These are phyloP conservation scores for Cylindroiulus punctatus DNA, from an alignment of 2,888 invertebrate species.

Conservation along the genomic window DNA sequence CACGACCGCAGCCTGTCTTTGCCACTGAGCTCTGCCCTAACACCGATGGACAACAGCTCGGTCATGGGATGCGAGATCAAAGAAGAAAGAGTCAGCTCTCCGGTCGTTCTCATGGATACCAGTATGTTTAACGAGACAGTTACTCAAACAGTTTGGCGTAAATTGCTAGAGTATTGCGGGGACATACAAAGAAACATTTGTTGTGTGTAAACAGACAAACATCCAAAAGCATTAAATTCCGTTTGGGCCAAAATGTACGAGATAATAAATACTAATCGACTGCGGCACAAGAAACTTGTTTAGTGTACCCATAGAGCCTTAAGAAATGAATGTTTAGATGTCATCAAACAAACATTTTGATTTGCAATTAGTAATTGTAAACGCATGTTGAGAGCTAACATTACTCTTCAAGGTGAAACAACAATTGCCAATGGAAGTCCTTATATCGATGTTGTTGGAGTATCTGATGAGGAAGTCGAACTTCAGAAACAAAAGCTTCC, in stretches of 20 bases:
- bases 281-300: too few relatives aligned
- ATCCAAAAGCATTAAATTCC: not conserved
- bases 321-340: too few relatives aligned
- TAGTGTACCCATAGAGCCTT: too few relatives aligned
- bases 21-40: slow-evolving; percentile 70
- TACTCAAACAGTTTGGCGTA: too few relatives aligned
- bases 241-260: too few relatives aligned
- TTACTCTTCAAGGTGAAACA: slow-evolving; percentile 53
- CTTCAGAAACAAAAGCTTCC: slow-evolving; percentile 57
- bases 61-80: slow-evolving; percentile 58
- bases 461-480: slow-evolving; percentile 61
- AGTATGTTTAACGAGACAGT: slow-evolving; percentile 49
- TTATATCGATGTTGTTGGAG: slow-evolving; percentile 60
- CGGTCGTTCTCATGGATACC: slow-evolving; percentile 59
- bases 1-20: slow-evolving; percentile 78
- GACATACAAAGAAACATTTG: too few relatives aligned
- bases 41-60: slow-evolving; percentile 50
- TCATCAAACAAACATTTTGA: too few relatives aligned
- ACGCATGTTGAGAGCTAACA: not conserved
- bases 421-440: slow-evolving; percentile 58
- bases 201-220: too few relatives aligned
- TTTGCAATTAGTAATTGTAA: too few relatives aligned
- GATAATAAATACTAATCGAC: too few relatives aligned
- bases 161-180: too few relatives aligned
- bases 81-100: slow-evolving; percentile 58